Evolutionary conservation across 2,113 vertebrate genomes (phyloP), one percentile per base, ranked within the genome.

Genomic region (Apteryx mantelli): DNA sequence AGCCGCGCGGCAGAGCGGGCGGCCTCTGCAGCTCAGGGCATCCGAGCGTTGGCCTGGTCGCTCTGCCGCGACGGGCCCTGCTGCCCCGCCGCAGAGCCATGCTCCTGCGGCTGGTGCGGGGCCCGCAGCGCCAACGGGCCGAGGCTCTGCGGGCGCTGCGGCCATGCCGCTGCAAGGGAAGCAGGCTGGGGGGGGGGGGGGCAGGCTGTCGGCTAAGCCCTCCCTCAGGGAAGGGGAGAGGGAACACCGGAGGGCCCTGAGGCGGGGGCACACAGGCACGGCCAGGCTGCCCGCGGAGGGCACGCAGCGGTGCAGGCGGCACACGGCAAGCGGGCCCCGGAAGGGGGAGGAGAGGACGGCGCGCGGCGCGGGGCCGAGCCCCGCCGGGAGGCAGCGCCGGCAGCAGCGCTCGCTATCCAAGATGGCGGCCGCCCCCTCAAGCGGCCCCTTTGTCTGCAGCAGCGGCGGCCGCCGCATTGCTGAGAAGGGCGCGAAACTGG

Each of bases 401-500:
- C n/a, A 14, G 26, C 63, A 61, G 32, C 26, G 20, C 30, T 24
- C 11, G 6, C 18, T 1, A 2, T 5, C 68, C 86, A 97, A 97
- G 5, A 97, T 97, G 97, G 97, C 96, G 96, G 56, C 89, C 7
- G 12, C 36, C 60, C 30, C 92, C 66, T 42, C 58, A 7, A 66
- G 81, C 25, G 25, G 38, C 86, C 63, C 77, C 88, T 93, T 97
- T 97, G 96, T 95, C 93, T 86, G 68, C 88, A 60, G 86, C 91
- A 11, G 70, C 77, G 44, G n/a, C 15, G 21, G 34, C 56, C 91
- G 58, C 96, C 95, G 97, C 96, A 97, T 76, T 96, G 95, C 95
- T 36, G 83, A 7, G 87, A 15, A 95, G 84, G 80, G 82, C 85
- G 64, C 86, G 81, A 96, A 98, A 97, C 71, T 97, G 97, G 98